A percentile compares a stretch with the other conserved stretches of the same genome.
Conservation (phyloP, 1,140 invertebrate genomes). For the Drosophila grimshawi region DNA sequence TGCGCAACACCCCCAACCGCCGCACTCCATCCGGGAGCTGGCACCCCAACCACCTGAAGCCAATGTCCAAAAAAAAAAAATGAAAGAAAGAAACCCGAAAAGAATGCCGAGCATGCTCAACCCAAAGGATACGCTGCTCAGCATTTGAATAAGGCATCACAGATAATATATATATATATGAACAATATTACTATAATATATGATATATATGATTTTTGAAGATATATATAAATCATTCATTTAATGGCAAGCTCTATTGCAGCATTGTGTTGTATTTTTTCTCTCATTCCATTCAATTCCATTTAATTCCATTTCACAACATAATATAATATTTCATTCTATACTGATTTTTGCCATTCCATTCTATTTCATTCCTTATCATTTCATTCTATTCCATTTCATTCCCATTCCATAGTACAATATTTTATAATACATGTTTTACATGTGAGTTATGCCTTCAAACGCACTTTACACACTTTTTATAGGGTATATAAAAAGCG, state of each 20-base stretch:
- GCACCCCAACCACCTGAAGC: constrained; percentile 15
- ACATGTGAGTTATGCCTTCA: too few relatives aligned
- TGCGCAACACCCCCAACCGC: constrained; percentile 12
- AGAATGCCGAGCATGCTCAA: not conserved
- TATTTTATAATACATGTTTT: too few relatives aligned
- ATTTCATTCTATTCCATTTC: not conserved
- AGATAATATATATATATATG: too few relatives aligned
- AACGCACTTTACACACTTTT: not conserved
- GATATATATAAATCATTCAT: too few relatives aligned
- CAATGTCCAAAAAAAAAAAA: constrained; percentile 23
- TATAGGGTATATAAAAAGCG: constrained; percentile 25
- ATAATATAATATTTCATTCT: too few relatives aligned
- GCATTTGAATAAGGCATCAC: too few relatives aligned
- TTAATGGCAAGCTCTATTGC: too few relatives aligned
- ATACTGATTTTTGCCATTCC: too few relatives aligned
- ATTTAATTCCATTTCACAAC: not conserved
- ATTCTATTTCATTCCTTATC: not conserved
- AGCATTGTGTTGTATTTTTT: too few relatives aligned
- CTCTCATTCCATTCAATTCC: not conserved
- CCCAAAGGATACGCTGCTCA: not conserved
- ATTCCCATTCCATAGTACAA: not conserved
- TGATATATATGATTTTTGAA: too few relatives aligned
- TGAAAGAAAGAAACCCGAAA: constrained; percentile 19
- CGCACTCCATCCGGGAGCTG: not conserved
- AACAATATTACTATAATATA: too few relatives aligned